phyloP scores from a whole-genome alignment of 2,888 invertebrate species.

The Nomada hirtipes region DNA sequence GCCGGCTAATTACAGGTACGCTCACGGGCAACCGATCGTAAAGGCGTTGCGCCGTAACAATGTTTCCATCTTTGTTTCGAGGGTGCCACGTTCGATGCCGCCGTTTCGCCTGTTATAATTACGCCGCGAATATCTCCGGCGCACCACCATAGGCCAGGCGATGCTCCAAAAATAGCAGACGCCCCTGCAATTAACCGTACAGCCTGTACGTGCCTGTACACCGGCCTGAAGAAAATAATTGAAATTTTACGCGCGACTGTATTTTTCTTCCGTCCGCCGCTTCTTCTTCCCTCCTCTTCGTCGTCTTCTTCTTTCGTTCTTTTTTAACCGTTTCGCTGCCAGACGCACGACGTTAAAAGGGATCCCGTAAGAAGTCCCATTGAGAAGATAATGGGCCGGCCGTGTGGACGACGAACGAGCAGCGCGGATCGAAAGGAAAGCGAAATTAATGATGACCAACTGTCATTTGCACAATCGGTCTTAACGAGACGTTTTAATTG shows the following conservation, averaged over 20 bases:
- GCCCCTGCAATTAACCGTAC: constrained; percentile 33
- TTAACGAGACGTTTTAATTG: constrained; percentile 60
- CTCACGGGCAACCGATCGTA: constrained; percentile 58
- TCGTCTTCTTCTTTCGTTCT: background rate
- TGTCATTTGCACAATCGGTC: constrained; percentile 52
- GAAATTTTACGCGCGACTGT: constrained; percentile 39
- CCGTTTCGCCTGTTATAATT: constrained; percentile 52
- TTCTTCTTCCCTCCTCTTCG: background rate
- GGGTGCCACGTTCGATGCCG: constrained; percentile 19
- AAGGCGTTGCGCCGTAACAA: constrained; percentile 49
- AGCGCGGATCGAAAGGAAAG: constrained; percentile 24
- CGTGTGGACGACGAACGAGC: constrained; percentile 16
- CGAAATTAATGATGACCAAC: constrained; percentile 51
- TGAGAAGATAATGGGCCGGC: constrained; percentile 31
- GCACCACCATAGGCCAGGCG: background rate
- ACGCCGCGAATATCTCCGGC: constrained; percentile 21
- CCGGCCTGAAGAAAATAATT: constrained; percentile 24
- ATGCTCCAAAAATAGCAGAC: constrained; percentile 34
- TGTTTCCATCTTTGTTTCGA: constrained; percentile 59
- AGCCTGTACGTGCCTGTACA: background rate
- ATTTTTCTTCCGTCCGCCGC: too few species aligned
- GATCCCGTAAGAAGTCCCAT: background rate
- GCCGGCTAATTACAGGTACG: constrained; percentile 57
- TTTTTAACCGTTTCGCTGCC: background rate
- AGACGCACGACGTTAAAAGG: background rate